Conservation (phyloP, 2,888 invertebrate species). For the Rotaria sp. region DNA sequence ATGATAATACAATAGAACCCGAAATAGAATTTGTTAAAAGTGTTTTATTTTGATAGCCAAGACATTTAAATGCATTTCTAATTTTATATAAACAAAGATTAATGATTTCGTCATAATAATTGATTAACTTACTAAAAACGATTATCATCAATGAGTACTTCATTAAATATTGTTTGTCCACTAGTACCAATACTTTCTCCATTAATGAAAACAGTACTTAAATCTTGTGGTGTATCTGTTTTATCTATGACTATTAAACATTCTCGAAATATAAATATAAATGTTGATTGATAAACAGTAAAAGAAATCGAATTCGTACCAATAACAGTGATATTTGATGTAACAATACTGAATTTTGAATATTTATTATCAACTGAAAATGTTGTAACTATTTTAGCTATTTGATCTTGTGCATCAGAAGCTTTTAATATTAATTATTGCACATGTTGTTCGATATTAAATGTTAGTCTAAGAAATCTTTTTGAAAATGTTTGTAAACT, state of each 20-base stretch:
- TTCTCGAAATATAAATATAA: background rate
- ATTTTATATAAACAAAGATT: too few relatives aligned
- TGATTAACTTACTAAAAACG: background rate
- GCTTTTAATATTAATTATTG: background rate
- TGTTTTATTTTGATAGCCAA: conserved; percentile 19
- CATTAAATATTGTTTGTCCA: background rate
- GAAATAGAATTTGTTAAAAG: background rate
- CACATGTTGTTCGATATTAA: background rate
- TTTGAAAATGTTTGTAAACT: conserved; percentile 17
- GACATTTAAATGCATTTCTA: background rate
- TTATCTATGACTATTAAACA: background rate
- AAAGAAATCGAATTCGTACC: background rate
- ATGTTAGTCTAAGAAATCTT: background rate
- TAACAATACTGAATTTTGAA: background rate
- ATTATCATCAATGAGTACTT: background rate
- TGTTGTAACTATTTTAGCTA: background rate
- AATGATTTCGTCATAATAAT: too few relatives aligned
- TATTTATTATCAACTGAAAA: background rate
- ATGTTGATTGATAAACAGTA: too few relatives aligned
- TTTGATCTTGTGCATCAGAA: background rate
- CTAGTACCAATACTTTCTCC: background rate
- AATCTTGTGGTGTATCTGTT: background rate
- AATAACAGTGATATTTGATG: conserved; percentile 9
- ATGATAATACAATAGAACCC: background rate
- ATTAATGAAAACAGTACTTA: background rate